Evolutionary conservation across 2,113 vertebrate genomes (phyloP).

Genomic region (Ondatra zibethicus): DNA sequence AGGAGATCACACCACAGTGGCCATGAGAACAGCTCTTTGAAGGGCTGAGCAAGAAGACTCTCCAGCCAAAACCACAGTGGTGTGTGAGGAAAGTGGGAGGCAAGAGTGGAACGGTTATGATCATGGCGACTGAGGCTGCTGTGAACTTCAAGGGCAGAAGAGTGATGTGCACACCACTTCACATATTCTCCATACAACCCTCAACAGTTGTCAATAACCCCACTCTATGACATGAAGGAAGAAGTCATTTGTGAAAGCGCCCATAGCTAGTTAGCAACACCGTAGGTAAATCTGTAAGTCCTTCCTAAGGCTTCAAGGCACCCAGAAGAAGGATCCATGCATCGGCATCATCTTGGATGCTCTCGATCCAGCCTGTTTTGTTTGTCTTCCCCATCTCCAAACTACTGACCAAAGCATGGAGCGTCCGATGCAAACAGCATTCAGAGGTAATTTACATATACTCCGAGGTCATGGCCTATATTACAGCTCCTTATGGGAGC

Average conservation of each 20-base stretch:
- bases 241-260: background rate
- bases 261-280: background rate
- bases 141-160: background rate
- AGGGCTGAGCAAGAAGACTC: background rate
- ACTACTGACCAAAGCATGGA: background rate
- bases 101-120: background rate
- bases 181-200: background rate
- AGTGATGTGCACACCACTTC: background rate
- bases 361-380: background rate
- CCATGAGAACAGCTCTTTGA: background rate
- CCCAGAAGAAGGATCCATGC: background rate
- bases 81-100: background rate
- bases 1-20: background rate
- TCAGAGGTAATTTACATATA: slow-evolving; percentile 37
- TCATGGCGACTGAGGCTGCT: background rate
- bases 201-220: background rate
- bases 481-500: background rate
- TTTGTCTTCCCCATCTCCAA: background rate
- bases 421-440: background rate
- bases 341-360: background rate
- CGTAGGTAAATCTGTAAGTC: too few species aligned
- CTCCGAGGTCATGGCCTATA: background rate
- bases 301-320: background rate
- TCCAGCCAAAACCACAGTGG: background rate
- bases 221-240: background rate